Base-by-base conservation (phyloP, 1,140 invertebrate genomes). In the Himalopsyche phryganea region DNA sequence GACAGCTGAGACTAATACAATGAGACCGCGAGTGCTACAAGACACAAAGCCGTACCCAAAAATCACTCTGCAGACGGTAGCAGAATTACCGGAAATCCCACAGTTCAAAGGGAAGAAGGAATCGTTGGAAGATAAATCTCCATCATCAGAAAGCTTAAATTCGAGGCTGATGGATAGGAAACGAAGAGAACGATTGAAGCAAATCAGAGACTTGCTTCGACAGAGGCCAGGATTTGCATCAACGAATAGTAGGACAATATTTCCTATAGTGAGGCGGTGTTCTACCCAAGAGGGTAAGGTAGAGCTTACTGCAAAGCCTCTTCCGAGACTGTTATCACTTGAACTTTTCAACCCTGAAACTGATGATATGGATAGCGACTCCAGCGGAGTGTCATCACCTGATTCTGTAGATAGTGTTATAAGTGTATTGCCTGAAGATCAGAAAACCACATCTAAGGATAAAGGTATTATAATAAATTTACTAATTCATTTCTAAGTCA, bases 281-380 rank as follows among this genome's bases (percentile, higher is more conserved):
- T 79, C 80, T 1, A 76, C 78, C 2, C 71, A 71, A 33, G 71
- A 72, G n/a, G 78, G 79, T 11, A 74, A 77, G 60, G 46, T 75
- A 2, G 79, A 82, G 57, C 67, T 75, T 0, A 72, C 78, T 0
- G 80, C 77, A 38, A 81, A 81, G 58, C 73, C 78, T 50, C 76
- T 87, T 32, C 89, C 89, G 0, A 85, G 87, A 50, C 68, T 92
- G 10, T 76, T 92, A 50, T 88, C 88, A 1, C 71, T 93, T 47
- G 92, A 94, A 69, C 73, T 94, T 5, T 94, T 92, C 66, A 94
- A 94, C 75, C 92, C 91, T 1, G 91, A 92, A 67, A 92, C 87
- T 6, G 92, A 94, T 69, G 92, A 94, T 66, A 81, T 92, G 70
- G 92, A 94, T 67, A 92, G 89, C 65, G 91, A 94, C 69, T 92